These are phyloP conservation scores for Macroramphosus scolopax DNA, from an alignment of 2,797 vertebrate species.

Conservation along the genomic window DNA sequence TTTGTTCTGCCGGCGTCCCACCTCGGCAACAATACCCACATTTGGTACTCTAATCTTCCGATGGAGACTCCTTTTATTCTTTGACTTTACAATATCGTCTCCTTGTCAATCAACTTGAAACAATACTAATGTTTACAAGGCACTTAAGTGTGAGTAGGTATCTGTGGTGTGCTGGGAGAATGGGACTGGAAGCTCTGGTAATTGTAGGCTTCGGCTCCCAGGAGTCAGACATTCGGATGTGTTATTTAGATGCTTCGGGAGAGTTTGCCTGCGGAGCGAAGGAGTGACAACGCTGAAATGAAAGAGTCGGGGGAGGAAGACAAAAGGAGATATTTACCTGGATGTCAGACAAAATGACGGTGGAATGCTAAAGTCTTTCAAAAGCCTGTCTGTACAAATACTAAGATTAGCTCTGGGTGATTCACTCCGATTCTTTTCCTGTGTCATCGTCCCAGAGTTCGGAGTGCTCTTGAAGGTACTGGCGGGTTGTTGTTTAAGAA, in stretches of 20 bases:
- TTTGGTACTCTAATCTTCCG: conserved; percentile 32
- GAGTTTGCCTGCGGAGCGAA: background rate
- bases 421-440: conserved; percentile 21
- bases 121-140: conserved; percentile 46
- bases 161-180: conserved; percentile 17
- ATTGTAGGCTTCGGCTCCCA: conserved; percentile 23
- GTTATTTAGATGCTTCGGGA: conserved; percentile 18
- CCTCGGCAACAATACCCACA: background rate
- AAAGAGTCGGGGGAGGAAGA: conserved; percentile 7
- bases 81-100: conserved; percentile 28
- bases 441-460: conserved; percentile 16
- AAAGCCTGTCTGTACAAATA: conserved; percentile 8
- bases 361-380: conserved; percentile 13
- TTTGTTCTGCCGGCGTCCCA: background rate
- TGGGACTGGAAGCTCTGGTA: conserved; percentile 15
- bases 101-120: conserved; percentile 41
- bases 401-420: conserved; percentile 14
- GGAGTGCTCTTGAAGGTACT: conserved; percentile 13
- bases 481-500: conserved; percentile 7
- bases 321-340: background rate
- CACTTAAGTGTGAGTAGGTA: conserved; percentile 32
- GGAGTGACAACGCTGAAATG: conserved; percentile 14
- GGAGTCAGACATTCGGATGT: conserved; percentile 15
- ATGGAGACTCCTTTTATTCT: conserved; percentile 38
- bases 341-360: background rate